Percentiles rank a stretch among this genome's conserved stretches.
phyloP scores from a whole-genome alignment of 2,888 invertebrate species.

The Drosophila demipolita region DNA sequence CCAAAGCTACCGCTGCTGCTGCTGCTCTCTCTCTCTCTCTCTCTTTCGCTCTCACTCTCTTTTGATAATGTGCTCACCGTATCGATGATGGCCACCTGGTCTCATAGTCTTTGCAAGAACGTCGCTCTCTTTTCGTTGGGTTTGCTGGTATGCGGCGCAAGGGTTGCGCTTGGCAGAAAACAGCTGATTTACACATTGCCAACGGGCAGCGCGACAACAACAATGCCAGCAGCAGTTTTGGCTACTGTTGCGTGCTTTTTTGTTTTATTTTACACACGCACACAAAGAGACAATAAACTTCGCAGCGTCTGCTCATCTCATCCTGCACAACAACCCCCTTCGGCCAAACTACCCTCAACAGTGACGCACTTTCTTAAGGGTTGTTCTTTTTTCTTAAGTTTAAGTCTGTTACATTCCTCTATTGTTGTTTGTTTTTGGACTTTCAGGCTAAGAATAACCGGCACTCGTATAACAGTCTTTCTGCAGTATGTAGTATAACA shows the following conservation, averaged over 20 bases:
- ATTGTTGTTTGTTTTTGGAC: slow-evolving; percentile 19
- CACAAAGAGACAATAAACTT: slow-evolving; percentile 30
- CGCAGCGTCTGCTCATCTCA: slow-evolving; percentile 11
- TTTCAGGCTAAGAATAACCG: slow-evolving; percentile 52
- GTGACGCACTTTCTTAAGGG: slow-evolving; percentile 63
- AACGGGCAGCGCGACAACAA: slow-evolving; percentile 12
- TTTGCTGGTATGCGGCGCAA: slow-evolving; percentile 51
- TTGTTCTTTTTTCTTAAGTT: slow-evolving; percentile 40
- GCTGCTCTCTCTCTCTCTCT: slow-evolving; percentile 20
- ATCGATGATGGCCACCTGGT: slow-evolving; percentile 36
- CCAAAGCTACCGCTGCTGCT: slow-evolving; percentile 11
- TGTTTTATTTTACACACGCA: not conserved
- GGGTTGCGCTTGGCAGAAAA: slow-evolving; percentile 52
- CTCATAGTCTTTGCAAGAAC: slow-evolving; percentile 35
- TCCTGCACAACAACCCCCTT: slow-evolving; percentile 50
- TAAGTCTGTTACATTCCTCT: slow-evolving; percentile 18
- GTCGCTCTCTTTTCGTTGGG: slow-evolving; percentile 14
- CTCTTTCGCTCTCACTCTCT: slow-evolving; percentile 13
- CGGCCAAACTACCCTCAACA: slow-evolving; percentile 48
- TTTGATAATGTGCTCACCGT: slow-evolving; percentile 8
- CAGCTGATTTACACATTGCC: slow-evolving; percentile 61
- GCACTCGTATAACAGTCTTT: slow-evolving; percentile 46
- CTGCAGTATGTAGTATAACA: slow-evolving; percentile 37
- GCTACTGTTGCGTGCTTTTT: slow-evolving; percentile 28
- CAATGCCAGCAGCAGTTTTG: slow-evolving; percentile 35